Percentiles rank a stretch among this genome's conserved stretches.
Conservation (phyloP, 2,797 vertebrate species). For the Pseudochirops corinnae region DNA sequence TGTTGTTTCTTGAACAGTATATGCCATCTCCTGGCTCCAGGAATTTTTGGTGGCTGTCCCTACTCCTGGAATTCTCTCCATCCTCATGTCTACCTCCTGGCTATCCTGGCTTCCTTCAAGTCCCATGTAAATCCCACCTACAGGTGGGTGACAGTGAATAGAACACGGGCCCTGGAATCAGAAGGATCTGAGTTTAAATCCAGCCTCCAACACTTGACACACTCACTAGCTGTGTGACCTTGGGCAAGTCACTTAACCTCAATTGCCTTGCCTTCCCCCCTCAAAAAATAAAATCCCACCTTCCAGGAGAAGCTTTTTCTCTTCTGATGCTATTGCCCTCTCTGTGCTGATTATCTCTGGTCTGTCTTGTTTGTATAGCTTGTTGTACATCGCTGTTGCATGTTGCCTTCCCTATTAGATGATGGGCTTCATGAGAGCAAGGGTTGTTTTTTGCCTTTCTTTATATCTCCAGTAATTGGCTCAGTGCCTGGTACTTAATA, state of each 20-base stretch:
- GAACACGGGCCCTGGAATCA: too few relatives aligned
- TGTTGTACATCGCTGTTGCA: background rate
- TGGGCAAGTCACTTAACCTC: too few relatives aligned
- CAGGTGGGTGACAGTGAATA: too few relatives aligned
- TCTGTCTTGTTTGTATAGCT: background rate
- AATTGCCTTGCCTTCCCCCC: too few relatives aligned
- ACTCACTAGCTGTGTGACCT: too few relatives aligned
- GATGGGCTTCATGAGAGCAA: background rate
- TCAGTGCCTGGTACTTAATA: background rate
- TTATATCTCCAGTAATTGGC: background rate
- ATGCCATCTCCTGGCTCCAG: background rate
- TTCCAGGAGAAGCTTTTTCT: background rate
- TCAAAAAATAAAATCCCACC: background rate
- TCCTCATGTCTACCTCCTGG: background rate
- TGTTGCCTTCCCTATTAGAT: background rate
- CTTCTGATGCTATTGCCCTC: background rate
- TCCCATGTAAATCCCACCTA: background rate
- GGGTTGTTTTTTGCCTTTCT: background rate
- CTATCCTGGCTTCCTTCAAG: background rate
- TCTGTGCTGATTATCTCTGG: background rate
- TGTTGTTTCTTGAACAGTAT: background rate
- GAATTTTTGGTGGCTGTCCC: background rate
- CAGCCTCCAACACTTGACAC: too few relatives aligned
- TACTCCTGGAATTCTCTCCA: background rate
- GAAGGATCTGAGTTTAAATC: too few relatives aligned